Evolutionary conservation across 2,797 vertebrate genomes (phyloP).

Genomic region (Epinephelus malabaricus): DNA sequence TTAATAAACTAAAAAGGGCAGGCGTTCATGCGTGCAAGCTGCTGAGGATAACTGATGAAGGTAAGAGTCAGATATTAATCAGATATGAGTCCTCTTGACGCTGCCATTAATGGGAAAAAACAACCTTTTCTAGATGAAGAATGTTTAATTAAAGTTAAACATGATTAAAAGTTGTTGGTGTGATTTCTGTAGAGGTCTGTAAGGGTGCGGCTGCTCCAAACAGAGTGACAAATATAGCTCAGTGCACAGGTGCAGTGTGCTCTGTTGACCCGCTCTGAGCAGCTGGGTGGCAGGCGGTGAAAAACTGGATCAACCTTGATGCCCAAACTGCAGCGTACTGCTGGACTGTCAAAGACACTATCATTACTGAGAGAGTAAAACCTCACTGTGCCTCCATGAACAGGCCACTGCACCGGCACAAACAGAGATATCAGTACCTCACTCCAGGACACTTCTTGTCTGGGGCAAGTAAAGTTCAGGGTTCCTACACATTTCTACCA

Average conservation of each 20-base stretch:
- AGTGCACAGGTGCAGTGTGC: background rate
- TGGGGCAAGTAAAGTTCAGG: too few relatives aligned
- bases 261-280: constrained; percentile 19
- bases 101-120: background rate
- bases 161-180: background rate
- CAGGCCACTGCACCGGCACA: background rate
- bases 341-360: background rate
- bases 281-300: background rate
- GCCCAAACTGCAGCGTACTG: background rate
- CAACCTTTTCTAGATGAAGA: background rate
- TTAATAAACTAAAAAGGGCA: background rate
- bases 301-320: background rate
- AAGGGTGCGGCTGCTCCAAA: background rate
- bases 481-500: too few relatives aligned
- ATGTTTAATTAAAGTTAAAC: constrained; percentile 6
- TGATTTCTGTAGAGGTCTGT: background rate
- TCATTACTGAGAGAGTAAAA: background rate
- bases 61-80: background rate
- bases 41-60: background rate
- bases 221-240: constrained; percentile 1
- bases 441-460: background rate
- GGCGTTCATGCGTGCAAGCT: background rate
- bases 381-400: background rate
- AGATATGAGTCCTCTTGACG: background rate
- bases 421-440: background rate